Evolutionary conservation across 2,113 vertebrate genomes (phyloP), one percentile per base, ranked within the genome.

Genomic region (Myiozetetes cayanensis): DNA sequence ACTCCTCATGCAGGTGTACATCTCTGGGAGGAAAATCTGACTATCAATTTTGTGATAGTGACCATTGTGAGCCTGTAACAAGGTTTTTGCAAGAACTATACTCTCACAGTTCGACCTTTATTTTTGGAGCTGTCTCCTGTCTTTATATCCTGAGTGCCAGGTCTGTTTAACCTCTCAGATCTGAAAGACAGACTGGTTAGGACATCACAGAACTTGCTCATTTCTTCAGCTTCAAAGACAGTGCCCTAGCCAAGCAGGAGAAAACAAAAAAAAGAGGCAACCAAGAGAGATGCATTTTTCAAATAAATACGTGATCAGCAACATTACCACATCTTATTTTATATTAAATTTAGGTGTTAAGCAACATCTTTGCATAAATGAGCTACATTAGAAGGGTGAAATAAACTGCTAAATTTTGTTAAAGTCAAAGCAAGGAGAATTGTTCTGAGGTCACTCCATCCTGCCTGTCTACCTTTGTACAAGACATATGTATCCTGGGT

Each of bases 1-100:
- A 44, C 41, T 52, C 46, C 30, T 58, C 2, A 1, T 67, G 30
- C 18, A 41, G 30, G 4, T 2, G 0, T 43, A 18, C 2, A 23
- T 23, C 30, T 50, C 17, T 21, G 47, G 27, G 20, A 8, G 4
- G 10, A 46, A 85, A 83, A 76, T 16, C 24, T 63, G 24, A 9
- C 18, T 21, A 6, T 21, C 53, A 13, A 12, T 35, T 35, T 72
- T 44, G 23, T n/a, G 35, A 56, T 8, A 33, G 16, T 27, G 28
- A 35, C 9, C 0, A 0, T 6, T 55, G 31, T n/a, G 20, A 72
- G 9, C 30, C 56, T 71, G 25, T 10, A 65, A 50, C 7, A 33
- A 63, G 1, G 4, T n/a, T 65, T 87, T 41, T 79, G 16, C 10
- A 12, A 33, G 24, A 62, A 4, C 2, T 8, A 4, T 9, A n/a